Conservation (phyloP, 2,113 vertebrate species). For the Alligator sinensis region DNA sequence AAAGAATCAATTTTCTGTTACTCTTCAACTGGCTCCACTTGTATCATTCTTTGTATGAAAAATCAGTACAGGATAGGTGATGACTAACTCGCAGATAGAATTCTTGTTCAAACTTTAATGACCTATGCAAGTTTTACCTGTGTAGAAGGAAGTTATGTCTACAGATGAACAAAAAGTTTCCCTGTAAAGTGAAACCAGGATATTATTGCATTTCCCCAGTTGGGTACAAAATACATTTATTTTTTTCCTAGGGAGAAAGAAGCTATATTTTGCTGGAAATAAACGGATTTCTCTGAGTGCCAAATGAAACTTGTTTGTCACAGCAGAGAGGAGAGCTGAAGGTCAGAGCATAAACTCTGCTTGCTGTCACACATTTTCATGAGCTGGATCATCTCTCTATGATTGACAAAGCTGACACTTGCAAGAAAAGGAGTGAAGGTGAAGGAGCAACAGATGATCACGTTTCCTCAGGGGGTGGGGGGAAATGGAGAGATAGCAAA, state of each 20-base stretch:
- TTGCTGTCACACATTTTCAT: constrained; percentile 72
- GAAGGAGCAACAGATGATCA: constrained; percentile 55
- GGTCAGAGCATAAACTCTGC: constrained; percentile 63
- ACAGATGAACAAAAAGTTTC: neutral
- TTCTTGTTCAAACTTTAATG: constrained; percentile 26
- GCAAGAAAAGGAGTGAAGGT: constrained; percentile 61
- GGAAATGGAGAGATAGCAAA: neutral
- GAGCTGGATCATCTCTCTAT: constrained; percentile 69
- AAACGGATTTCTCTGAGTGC: constrained; percentile 67
- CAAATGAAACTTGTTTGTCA: constrained; percentile 77
- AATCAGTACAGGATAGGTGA: neutral
- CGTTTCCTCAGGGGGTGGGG: neutral
- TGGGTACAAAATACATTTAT: neutral
- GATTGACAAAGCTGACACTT: constrained; percentile 77
- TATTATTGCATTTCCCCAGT: constrained; percentile 37
- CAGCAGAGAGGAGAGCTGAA: constrained; percentile 72
- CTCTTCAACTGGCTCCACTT: neutral
- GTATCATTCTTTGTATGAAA: neutral
- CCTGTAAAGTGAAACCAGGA: constrained; percentile 7
- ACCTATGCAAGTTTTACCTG: neutral
- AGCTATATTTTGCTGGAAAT: constrained; percentile 57
- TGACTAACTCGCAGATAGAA: constrained; percentile 1
- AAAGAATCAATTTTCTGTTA: constrained; percentile 14
- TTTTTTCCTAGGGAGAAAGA: constrained; percentile 15
- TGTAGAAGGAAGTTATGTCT: neutral